Conservation (phyloP, 1,140 invertebrate species). For the Fopius arisanus region DNA sequence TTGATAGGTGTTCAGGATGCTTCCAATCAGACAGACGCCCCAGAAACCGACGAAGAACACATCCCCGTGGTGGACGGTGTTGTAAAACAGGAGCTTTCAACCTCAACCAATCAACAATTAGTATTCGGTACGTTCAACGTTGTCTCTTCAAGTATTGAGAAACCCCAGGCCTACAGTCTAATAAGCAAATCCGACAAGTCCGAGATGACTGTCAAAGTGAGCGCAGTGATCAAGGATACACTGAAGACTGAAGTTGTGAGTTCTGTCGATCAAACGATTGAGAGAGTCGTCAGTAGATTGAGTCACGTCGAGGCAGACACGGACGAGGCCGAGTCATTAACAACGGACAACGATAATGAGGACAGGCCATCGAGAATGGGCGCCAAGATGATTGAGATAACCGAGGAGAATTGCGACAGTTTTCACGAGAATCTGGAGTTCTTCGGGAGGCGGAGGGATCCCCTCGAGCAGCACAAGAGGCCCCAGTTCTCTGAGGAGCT, state of each 20-base stretch:
- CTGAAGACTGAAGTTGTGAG: constrained; percentile 44
- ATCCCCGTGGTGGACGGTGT: constrained; percentile 18
- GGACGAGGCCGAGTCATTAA: constrained; percentile 33
- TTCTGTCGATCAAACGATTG: constrained; percentile 52
- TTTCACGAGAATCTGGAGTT: constrained; percentile 60
- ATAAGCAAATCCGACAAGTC: constrained; percentile 53
- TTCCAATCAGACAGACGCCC: constrained; percentile 80
- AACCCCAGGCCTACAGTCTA: constrained; percentile 42
- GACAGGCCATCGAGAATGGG: constrained; percentile 37
- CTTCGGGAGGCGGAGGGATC: constrained; percentile 50
- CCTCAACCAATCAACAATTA: constrained; percentile 49
- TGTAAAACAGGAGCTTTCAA: constrained; percentile 54
- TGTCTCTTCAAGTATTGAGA: constrained; percentile 49
- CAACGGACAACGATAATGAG: constrained; percentile 32
- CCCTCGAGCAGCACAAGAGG: constrained; percentile 24
- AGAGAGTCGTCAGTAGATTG: constrained; percentile 47
- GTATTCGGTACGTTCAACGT: constrained; percentile 47
- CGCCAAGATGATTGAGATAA: constrained; percentile 55
- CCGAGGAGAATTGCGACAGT: constrained; percentile 60
- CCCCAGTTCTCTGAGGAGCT: constrained; percentile 22
- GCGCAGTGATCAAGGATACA: constrained; percentile 42
- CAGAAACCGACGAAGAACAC: constrained; percentile 57
- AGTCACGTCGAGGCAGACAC: constrained; percentile 19
- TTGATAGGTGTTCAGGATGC: constrained; percentile 74
- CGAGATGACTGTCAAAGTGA: constrained; percentile 52